These are phyloP conservation scores for Dysmachus trigonus DNA, from an alignment of 2,888 invertebrate species.

Conservation along the genomic window DNA sequence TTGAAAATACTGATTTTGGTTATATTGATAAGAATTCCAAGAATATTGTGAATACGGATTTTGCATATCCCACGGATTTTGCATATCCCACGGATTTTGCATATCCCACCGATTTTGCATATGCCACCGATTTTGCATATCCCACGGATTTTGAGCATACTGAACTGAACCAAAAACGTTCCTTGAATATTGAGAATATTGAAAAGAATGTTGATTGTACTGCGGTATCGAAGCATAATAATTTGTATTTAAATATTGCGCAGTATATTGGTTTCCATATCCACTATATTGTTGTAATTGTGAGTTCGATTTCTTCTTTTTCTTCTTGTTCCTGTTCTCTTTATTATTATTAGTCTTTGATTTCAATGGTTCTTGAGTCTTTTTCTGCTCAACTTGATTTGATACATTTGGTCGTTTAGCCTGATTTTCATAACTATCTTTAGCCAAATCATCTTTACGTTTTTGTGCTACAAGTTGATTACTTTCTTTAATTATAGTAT, in stretches of 20 bases:
- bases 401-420: neutral
- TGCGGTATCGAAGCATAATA: neutral
- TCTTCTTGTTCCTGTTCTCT: neutral
- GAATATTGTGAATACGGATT: neutral
- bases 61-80: neutral
- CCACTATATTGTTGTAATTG: neutral
- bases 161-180: neutral
- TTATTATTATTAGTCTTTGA: neutral
- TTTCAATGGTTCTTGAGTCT: neutral
- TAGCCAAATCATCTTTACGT: neutral
- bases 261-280: neutral
- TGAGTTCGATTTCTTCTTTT: neutral
- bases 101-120: neutral
- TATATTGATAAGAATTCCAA: neutral
- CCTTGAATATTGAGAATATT: neutral
- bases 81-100: neutral
- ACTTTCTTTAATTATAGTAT: neutral
- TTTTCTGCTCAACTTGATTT: neutral
- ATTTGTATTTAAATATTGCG: neutral
- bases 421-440: neutral
- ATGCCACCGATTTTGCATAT: neutral
- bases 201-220: neutral
- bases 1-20: neutral
- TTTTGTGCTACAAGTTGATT: neutral
- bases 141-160: neutral